Percentiles rank a stretch among this genome's conserved stretches.
Evolutionary conservation across 2,797 vertebrate genomes (phyloP).

Genomic region (Anguilla megastoma): DNA sequence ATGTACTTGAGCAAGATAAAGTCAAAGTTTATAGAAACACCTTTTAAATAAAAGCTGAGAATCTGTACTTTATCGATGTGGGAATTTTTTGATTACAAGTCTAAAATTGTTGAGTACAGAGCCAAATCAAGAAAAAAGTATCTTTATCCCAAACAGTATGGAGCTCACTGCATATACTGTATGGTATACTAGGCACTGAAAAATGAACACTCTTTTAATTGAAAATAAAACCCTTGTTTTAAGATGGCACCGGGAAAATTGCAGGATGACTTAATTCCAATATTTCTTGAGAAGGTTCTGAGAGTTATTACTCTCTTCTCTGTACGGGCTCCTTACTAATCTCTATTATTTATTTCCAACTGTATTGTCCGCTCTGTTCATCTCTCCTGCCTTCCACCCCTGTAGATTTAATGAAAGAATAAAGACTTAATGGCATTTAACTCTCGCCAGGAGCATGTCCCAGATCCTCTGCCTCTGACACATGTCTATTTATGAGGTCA

Average conservation of each 20-base stretch:
- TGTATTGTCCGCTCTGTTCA: conserved; percentile 40
- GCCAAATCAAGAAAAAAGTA: too few relatives aligned
- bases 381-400: conserved; percentile 36
- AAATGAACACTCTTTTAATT: not conserved
- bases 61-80: too few relatives aligned
- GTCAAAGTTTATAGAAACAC: not conserved
- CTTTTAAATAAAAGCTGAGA: not conserved
- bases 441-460: conserved; percentile 32
- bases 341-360: conserved; percentile 37
- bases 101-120: too few relatives aligned
- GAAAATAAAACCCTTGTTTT: not conserved
- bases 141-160: too few relatives aligned
- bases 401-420: conserved; percentile 47
- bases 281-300: not conserved
- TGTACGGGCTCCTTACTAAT: conserved; percentile 24
- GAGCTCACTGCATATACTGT: too few relatives aligned
- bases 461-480: conserved; percentile 33
- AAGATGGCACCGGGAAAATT: not conserved
- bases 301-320: conserved; percentile 19
- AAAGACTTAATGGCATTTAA: conserved; percentile 50
- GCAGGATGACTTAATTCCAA: not conserved
- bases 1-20: too few relatives aligned
- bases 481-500: conserved; percentile 50
- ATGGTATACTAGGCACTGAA: not conserved
- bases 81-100: too few relatives aligned